Evolutionary conservation across 2,113 vertebrate genomes (phyloP).

Genomic region (Anas platyrhynchos): DNA sequence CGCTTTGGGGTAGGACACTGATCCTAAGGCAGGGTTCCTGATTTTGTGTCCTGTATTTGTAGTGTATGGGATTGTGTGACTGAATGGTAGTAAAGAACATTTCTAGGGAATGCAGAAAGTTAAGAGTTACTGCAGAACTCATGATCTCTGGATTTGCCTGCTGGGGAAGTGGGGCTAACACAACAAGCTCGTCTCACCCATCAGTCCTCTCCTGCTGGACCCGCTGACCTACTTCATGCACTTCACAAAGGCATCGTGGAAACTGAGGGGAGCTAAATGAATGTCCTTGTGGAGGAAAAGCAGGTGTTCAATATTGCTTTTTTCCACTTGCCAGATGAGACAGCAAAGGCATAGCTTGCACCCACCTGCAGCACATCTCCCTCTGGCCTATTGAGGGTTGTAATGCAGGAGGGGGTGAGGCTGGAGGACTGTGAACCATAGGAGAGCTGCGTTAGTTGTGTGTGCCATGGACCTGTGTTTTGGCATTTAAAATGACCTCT

Average conservation of each 20-base stretch:
- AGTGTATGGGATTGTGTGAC: neutral
- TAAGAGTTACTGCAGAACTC: accelerated
- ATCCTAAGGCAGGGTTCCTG: too few species aligned
- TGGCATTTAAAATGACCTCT: neutral
- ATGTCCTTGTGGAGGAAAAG: neutral
- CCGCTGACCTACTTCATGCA: neutral
- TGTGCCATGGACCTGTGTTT: neutral
- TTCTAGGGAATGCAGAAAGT: neutral
- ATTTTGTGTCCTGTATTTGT: neutral
- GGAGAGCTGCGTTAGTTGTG: neutral
- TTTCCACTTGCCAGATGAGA: neutral
- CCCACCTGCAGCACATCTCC: accelerated
- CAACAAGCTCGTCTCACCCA: neutral
- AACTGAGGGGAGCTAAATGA: neutral
- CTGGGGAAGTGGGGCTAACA: neutral
- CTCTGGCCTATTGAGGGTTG: neutral
- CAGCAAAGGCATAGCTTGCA: neutral
- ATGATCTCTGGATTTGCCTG: neutral
- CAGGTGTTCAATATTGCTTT: neutral
- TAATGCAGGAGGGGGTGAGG: neutral
- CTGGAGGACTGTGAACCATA: neutral
- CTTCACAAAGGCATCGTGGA: neutral
- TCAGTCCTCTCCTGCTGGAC: neutral
- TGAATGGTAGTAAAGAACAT: neutral
- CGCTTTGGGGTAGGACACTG: neutral